Conservation (phyloP, 2,888 invertebrate genomes). For the Anoncus sp. region DNA sequence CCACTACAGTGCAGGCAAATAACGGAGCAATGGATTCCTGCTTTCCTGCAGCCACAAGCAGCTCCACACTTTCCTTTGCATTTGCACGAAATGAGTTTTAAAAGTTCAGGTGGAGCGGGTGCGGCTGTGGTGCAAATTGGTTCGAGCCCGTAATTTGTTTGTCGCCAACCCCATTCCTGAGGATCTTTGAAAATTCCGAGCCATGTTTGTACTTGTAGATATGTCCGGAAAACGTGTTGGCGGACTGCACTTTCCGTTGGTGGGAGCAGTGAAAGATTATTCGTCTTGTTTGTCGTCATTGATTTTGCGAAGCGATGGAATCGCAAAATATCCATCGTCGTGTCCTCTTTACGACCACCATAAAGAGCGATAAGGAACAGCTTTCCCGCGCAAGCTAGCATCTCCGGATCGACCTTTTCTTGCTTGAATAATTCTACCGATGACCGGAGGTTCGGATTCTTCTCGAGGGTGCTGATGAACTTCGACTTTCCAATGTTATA, state of each 20-base stretch:
- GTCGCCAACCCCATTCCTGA: constrained; percentile 46
- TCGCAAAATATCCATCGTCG: constrained; percentile 15
- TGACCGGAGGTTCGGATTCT: constrained; percentile 27
- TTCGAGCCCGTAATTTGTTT: constrained; percentile 8
- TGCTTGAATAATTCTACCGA: constrained; percentile 40
- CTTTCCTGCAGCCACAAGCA: constrained; percentile 44
- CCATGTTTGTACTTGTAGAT: constrained; percentile 42
- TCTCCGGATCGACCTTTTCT: constrained; percentile 14
- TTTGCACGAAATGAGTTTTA: constrained; percentile 30
- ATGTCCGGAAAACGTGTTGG: constrained; percentile 29
- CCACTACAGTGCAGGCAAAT: constrained; percentile 3
- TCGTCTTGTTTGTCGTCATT: constrained; percentile 21
- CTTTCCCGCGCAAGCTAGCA: constrained; percentile 16
- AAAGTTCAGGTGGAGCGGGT: constrained; percentile 33
- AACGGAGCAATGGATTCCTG: constrained; percentile 10
- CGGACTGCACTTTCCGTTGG: constrained; percentile 38
- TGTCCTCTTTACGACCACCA: constrained; percentile 4
- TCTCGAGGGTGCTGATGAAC: constrained; percentile 42
- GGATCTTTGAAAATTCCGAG: constrained; percentile 37
- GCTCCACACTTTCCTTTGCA: constrained; percentile 13
- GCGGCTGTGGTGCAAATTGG: constrained; percentile 27
- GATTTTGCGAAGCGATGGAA: constrained; percentile 15
- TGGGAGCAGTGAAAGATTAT: constrained; percentile 17
- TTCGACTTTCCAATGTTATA: constrained; percentile 63
- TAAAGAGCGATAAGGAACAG: constrained; percentile 3